Evolutionary conservation across 2,113 vertebrate species (phyloP).

Genomic region (Raja brachyura): DNA sequence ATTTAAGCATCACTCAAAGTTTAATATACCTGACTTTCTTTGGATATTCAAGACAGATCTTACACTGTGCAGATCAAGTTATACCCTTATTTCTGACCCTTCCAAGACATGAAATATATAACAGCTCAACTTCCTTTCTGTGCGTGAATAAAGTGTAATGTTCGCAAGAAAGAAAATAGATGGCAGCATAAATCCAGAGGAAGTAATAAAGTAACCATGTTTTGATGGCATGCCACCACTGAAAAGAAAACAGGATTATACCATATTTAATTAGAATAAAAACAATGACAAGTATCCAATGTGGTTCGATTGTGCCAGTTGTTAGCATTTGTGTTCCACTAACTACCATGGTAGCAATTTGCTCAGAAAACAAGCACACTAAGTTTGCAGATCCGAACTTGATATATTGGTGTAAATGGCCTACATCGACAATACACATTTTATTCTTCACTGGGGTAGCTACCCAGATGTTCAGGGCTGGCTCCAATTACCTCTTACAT

Average conservation of each 20-base stretch:
- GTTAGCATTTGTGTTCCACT: not conserved
- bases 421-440: not conserved
- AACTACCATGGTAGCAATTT: conserved; percentile 33
- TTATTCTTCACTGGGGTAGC: conserved; percentile 18
- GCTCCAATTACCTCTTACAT: conserved; percentile 16
- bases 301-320: conserved; percentile 29
- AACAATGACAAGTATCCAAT: conserved; percentile 24
- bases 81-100: not conserved
- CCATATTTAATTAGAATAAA: conserved; percentile 9
- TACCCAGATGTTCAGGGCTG: conserved; percentile 31
- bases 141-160: conserved; percentile 19
- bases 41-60: conserved; percentile 3
- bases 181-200: not conserved
- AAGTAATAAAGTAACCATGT: conserved; percentile 26
- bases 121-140: not conserved
- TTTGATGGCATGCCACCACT: not conserved
- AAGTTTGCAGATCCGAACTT: conserved; percentile 30
- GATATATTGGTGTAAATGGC: not conserved
- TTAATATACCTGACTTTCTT: not conserved
- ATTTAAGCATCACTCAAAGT: not conserved
- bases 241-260: conserved; percentile 33
- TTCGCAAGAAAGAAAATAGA: not conserved
- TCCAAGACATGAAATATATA: not conserved
- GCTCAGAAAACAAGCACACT: not conserved
- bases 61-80: not conserved